Percentiles rank a stretch among this genome's conserved stretches.
Evolutionary conservation across 1,140 invertebrate genomes (phyloP).

Genomic region (Ctenoplectra terminalis): DNA sequence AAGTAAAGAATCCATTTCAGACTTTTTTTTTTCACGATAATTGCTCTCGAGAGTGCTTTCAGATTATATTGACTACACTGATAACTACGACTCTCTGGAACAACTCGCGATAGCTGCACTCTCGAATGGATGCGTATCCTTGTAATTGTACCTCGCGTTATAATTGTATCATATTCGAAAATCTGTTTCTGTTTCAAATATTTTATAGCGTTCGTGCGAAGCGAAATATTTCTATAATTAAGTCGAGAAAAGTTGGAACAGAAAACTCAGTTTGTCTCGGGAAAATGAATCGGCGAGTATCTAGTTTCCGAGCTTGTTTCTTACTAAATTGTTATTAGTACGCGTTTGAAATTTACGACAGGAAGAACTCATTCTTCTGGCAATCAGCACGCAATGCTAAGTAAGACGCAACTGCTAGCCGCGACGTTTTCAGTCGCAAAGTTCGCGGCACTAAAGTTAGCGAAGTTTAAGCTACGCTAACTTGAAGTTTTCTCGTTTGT

Average conservation of each 20-base stretch:
- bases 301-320: neutral
- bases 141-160: too few relatives aligned
- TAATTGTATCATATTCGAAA: too few relatives aligned
- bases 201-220: too few relatives aligned
- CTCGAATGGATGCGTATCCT: too few relatives aligned
- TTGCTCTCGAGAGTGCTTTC: too few relatives aligned
- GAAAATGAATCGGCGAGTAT: neutral
- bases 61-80: too few relatives aligned
- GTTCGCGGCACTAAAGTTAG: constrained; percentile 27
- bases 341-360: constrained; percentile 10
- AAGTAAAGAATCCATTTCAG: too few relatives aligned
- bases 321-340: constrained; percentile 19
- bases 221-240: neutral
- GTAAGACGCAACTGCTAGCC: constrained; percentile 18
- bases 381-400: constrained; percentile 32
- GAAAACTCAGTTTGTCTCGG: neutral
- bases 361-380: constrained; percentile 15
- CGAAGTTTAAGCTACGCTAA: constrained; percentile 30
- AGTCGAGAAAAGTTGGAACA: neutral
- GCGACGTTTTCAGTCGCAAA: constrained; percentile 14
- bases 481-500: constrained; percentile 44
- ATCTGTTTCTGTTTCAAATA: too few relatives aligned
- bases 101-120: too few relatives aligned
- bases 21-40: too few relatives aligned
- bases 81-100: too few relatives aligned